phyloP scores from a whole-genome alignment of 2,888 invertebrate genomes.

The Tholera decimalis region DNA sequence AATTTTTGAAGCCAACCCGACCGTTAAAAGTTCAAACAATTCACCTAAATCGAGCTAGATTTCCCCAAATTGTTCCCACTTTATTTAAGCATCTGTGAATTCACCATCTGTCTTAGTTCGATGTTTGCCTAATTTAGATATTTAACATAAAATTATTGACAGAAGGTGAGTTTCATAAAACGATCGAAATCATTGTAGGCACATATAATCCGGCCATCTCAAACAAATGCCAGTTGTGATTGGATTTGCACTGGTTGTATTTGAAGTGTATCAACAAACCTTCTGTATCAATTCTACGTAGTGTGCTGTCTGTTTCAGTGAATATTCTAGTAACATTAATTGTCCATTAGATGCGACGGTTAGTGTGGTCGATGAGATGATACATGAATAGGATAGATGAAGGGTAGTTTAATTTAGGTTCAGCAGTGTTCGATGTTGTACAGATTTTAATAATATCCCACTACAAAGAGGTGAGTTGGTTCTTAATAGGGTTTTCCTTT shows the following conservation, averaged over 20 bases:
- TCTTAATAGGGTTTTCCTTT: not conserved
- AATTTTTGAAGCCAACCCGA: constrained; percentile 10
- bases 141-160: not conserved
- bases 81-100: constrained; percentile 44
- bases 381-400: not conserved
- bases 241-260: not conserved
- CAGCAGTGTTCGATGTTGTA: not conserved
- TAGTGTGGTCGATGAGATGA: constrained; percentile 5
- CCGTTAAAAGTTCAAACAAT: constrained; percentile 35
- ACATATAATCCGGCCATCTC: not conserved
- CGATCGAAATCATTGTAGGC: too few relatives aligned
- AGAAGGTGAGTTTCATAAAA: not conserved
- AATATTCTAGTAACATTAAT: constrained; percentile 30
- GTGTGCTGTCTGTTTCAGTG: constrained; percentile 12
- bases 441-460: not conserved
- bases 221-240: not conserved
- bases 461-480: not conserved
- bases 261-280: not conserved
- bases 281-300: not conserved
- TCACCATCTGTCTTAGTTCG: constrained; percentile 32
- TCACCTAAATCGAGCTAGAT: constrained; percentile 48
- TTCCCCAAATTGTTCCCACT: constrained; percentile 42
- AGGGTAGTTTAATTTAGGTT: not conserved
- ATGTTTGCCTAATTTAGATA: constrained; percentile 25
- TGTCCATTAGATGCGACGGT: constrained; percentile 32